phyloP scores from a whole-genome alignment of 2,113 vertebrate genomes.

The Amblyornis subalaris region DNA sequence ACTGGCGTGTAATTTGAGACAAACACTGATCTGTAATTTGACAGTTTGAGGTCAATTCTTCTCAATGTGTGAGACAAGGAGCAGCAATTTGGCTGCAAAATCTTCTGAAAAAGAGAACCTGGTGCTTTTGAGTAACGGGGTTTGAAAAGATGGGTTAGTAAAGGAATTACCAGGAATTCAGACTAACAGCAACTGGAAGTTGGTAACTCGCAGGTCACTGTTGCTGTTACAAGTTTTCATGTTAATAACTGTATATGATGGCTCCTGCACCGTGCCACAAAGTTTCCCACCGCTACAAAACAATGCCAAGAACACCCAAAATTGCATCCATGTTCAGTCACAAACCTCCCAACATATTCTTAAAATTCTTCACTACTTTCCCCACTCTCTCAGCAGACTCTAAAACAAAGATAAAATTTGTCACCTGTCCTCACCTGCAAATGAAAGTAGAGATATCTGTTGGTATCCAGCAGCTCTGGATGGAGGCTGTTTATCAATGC shows the following conservation, averaged over 20 bases:
- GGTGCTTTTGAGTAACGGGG: not conserved
- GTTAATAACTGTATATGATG: not conserved
- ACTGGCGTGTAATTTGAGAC: not conserved
- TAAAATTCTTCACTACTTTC: not conserved
- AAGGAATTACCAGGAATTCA: not conserved
- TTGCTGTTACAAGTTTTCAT: not conserved
- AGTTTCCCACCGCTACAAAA: not conserved
- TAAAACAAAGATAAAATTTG: not conserved
- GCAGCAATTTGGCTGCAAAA: not conserved
- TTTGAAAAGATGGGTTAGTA: not conserved
- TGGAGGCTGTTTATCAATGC: constrained; percentile 96
- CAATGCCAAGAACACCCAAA: not conserved
- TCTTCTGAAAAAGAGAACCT: not conserved
- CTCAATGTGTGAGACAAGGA: not conserved
- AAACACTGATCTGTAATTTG: not conserved
- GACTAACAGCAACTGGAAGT: not conserved
- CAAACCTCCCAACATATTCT: fast-evolving
- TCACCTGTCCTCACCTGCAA: constrained; percentile 79
- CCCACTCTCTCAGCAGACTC: not conserved
- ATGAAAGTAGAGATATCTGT: constrained; percentile 98
- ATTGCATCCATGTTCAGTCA: fast-evolving
- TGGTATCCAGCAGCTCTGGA: constrained; percentile 93
- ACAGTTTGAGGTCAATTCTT: constrained; percentile 1
- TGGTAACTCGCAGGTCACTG: not conserved
- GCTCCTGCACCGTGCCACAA: not conserved